A percentile compares a stretch with the other conserved stretches of the same genome.
These are phyloP conservation scores for Griposia aprilina DNA, from an alignment of 2,888 invertebrate species.

Conservation along the genomic window DNA sequence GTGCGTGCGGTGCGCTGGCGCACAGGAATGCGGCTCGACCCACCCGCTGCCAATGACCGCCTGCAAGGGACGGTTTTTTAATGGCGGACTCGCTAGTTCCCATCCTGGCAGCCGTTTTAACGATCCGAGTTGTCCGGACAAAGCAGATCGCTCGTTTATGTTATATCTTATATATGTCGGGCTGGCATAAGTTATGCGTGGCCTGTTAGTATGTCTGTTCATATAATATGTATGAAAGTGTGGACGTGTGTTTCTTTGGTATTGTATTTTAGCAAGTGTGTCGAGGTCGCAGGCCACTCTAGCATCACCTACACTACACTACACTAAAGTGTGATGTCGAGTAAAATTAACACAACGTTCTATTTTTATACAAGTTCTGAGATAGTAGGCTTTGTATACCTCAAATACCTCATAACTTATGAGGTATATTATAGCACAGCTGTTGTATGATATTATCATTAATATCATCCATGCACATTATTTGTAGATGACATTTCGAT, in stretches of 20 bases:
- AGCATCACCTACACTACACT: constrained; percentile 70
- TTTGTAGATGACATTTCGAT: no score
- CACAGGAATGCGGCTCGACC: constrained; percentile 89
- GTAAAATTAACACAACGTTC: constrained; percentile 62
- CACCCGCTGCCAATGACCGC: constrained; percentile 90
- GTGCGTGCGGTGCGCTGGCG: constrained; percentile 85
- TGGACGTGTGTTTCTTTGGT: constrained; percentile 62
- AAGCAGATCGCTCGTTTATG: constrained; percentile 70
- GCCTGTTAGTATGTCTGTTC: constrained; percentile 28
- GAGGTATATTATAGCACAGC: no score
- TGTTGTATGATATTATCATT: no score
- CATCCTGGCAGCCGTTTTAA: constrained; percentile 84
- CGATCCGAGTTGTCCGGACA: constrained; percentile 77
- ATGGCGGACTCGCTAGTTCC: constrained; percentile 82
- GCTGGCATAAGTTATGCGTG: constrained; percentile 60
- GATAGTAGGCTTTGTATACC: constrained; percentile 13
- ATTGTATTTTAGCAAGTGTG: constrained; percentile 75
- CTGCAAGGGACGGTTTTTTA: constrained; percentile 87
- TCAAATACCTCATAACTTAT: no score
- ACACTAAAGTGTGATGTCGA: constrained; percentile 59
- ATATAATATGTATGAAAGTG: constrained; percentile 35
- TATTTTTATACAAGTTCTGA: constrained; percentile 38
- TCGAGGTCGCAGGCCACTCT: constrained; percentile 78
- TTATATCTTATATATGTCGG: constrained; percentile 40
- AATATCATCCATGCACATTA: no score